Percentiles rank a stretch among this genome's conserved stretches.
phyloP scores from a whole-genome alignment of 2,113 vertebrate species.

The Rattus rattus region DNA sequence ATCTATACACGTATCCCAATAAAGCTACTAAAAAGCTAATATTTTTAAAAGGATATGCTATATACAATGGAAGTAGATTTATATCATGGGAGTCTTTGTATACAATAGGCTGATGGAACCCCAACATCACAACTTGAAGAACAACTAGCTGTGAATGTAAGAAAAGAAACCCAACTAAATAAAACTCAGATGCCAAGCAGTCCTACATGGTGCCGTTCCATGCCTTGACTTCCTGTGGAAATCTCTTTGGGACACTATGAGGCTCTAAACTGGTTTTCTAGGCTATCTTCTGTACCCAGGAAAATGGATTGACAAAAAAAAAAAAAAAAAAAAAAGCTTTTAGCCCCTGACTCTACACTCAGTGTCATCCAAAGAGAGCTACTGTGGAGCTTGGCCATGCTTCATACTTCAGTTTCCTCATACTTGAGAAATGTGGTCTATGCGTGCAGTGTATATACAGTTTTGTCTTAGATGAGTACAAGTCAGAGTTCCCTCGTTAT shows the following conservation, averaged over 20 bases:
- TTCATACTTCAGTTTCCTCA: background rate
- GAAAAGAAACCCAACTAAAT: background rate
- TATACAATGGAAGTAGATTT: background rate
- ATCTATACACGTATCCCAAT: background rate
- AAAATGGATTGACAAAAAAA: background rate
- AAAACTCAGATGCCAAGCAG: background rate
- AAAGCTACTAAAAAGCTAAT: background rate
- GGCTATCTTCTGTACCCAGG: background rate
- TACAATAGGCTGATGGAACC: background rate
- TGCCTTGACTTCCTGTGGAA: background rate
- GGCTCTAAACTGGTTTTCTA: background rate
- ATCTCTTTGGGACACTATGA: background rate
- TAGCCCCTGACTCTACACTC: background rate
- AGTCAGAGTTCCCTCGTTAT: background rate
- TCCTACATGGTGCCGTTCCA: background rate
- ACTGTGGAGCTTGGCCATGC: rapidly evolving
- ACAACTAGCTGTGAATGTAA: conserved; percentile 20
- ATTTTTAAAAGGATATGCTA: background rate
- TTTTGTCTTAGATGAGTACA: background rate
- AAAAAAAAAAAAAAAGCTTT: background rate
- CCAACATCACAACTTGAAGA: background rate
- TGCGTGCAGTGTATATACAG: background rate
- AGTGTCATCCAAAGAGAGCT: background rate
- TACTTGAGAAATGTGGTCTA: background rate
- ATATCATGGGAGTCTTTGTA: background rate